Base-by-base conservation (phyloP, 2,113 vertebrate genomes). In the Siphamia tubifer region DNA sequence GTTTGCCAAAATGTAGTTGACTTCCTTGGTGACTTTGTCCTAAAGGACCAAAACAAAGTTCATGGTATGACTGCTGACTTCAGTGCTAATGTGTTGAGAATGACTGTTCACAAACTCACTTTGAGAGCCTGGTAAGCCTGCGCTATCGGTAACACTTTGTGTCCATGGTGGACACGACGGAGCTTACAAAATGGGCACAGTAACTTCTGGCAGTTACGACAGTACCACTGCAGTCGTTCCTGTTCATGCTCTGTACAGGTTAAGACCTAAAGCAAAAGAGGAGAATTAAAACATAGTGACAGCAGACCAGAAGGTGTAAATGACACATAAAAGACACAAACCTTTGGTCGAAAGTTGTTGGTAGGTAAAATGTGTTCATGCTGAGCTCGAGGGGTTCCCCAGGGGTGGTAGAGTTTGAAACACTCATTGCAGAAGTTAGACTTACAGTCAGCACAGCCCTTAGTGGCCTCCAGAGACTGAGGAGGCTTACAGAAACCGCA, bases 401-500 rank as follows among this genome's bases (percentile, higher is more conserved):
- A 99, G 0, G 97, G 97, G 75, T 99, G 97, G 84, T 96, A 98
- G 49, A 99, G 95, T 76, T 99, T 99, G 89, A 98, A 99, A 87
- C 97, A 98, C 68, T 97, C 96, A 0, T 99, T 99, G 90, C 97
- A 99, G 89, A 98, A 99, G 90, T 96, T 97, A 48, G 96, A 91
- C 1, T 95, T 92, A 89, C 97, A 99, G 91, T 98, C 97, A 0
- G 96, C 94, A 39, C 97, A 99, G 87, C 97, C 96, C 80, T 99
- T 99, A 25, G 94, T 96, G 86, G 97, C 97, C 82, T 98, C 97
- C 64, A 95, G 91, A 17, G 93, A 89, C 0, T 96, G 95, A 8
- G 97, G 94, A 13, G 90, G 87, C 61, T 98, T 98, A 84, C 97
- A 99, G 90, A 97, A 92, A 81, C 95, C 95, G 87, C 97, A 99